A percentile compares a stretch with the other conserved stretches of the same genome.
Evolutionary conservation across 2,113 vertebrate genomes (phyloP).

Genomic region (Rafetus swinhoei): DNA sequence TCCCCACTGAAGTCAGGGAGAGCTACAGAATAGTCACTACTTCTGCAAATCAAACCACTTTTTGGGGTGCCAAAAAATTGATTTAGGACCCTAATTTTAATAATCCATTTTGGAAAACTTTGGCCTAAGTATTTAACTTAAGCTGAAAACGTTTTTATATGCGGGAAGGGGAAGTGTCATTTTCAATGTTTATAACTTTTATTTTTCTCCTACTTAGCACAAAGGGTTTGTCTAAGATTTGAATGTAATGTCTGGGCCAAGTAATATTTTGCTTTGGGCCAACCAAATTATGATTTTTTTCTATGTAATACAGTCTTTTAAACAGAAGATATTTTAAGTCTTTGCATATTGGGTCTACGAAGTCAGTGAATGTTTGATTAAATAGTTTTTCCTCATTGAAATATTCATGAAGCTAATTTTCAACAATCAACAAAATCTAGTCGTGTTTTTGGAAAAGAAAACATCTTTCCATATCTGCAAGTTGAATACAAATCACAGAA

Average conservation of each 20-base stretch:
- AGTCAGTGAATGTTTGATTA: slow-evolving; percentile 70
- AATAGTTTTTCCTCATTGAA: slow-evolving; percentile 67
- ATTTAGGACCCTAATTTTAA: neutral
- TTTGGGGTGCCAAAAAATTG: neutral
- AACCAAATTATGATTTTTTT: slow-evolving; percentile 28
- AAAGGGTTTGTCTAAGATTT: neutral
- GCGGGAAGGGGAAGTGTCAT: neutral
- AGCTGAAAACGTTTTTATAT: neutral
- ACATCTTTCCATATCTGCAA: slow-evolving; percentile 63
- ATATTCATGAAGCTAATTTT: slow-evolving; percentile 76
- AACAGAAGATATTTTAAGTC: slow-evolving; percentile 71
- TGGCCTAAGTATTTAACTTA: neutral
- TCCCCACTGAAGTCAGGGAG: neutral
- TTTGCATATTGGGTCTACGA: slow-evolving; percentile 60
- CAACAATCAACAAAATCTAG: slow-evolving; percentile 73
- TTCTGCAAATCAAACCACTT: neutral
- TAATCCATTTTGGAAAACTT: neutral
- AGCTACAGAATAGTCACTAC: neutral
- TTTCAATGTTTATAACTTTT: neutral
- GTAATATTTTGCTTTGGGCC: neutral
- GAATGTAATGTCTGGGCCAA: neutral
- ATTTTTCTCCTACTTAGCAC: neutral
- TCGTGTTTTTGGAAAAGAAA: slow-evolving; percentile 66
- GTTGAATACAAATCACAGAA: slow-evolving; percentile 66
- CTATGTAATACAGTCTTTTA: slow-evolving; percentile 50